Evolutionary conservation across 2,113 vertebrate genomes (phyloP).

Genomic region (Galeopterus variegatus): DNA sequence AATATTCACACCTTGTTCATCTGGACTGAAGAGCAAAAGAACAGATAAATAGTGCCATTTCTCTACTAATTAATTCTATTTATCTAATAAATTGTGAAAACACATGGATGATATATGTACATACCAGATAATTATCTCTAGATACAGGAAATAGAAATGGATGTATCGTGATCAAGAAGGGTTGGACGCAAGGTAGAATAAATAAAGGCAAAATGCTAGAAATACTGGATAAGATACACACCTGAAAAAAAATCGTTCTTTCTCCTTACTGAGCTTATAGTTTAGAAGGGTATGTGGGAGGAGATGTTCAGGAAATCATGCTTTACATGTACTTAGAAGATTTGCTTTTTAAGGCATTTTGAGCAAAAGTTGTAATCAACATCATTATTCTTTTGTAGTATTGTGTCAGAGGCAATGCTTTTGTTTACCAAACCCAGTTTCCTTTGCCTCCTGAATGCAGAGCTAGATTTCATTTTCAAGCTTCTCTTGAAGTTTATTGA

Average conservation of each 20-base stretch:
- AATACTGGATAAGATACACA: background rate
- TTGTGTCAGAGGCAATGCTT: background rate
- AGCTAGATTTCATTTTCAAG: background rate
- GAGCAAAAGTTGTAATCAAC: background rate
- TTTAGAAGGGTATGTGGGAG: background rate
- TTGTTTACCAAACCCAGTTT: background rate
- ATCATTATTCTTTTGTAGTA: background rate
- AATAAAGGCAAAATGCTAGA: background rate
- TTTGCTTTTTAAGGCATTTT: constrained; percentile 12
- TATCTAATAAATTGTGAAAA: constrained; percentile 12
- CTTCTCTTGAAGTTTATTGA: background rate
- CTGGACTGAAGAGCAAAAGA: constrained; percentile 75
- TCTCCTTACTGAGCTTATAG: background rate
- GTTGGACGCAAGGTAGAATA: background rate
- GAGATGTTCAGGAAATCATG: background rate
- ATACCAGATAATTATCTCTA: background rate
- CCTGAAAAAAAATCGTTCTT: background rate
- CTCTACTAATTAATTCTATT: background rate
- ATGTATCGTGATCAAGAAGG: background rate
- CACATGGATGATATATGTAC: background rate
- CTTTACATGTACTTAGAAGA: background rate
- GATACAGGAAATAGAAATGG: background rate
- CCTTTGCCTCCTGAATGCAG: background rate
- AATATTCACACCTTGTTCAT: constrained; percentile 69
- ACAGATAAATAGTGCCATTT: background rate